phyloP scores from a whole-genome alignment of 2,113 vertebrate species.

The Corynorhinus townsendii region DNA sequence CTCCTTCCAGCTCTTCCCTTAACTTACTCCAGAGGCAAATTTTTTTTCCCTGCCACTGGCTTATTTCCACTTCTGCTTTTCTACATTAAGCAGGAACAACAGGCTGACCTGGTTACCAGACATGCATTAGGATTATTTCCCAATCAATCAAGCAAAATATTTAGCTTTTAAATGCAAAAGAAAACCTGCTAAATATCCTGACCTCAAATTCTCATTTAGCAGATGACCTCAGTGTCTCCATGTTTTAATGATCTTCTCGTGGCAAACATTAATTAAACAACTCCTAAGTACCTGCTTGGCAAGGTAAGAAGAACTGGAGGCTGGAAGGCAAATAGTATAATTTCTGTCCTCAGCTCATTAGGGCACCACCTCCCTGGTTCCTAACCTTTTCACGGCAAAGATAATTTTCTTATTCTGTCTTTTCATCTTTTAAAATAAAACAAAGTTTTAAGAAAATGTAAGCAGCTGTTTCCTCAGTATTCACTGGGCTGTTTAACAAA shows the following conservation, averaged over 20 bases:
- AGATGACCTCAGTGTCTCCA: background rate
- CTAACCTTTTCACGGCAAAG: background rate
- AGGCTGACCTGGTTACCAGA: conserved; percentile 28
- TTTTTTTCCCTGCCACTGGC: background rate
- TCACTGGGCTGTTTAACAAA: background rate
- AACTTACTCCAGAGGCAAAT: background rate
- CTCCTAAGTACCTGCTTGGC: background rate
- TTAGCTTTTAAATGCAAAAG: conserved; percentile 22
- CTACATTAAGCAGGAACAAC: background rate
- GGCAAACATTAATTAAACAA: background rate
- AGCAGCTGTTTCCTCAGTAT: background rate
- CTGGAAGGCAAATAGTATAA: background rate
- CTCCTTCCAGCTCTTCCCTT: background rate
- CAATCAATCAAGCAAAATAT: conserved; percentile 5
- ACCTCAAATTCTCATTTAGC: background rate
- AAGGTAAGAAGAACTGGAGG: background rate
- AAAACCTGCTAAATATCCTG: conserved; percentile 17
- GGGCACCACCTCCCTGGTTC: background rate
- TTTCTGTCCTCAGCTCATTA: background rate
- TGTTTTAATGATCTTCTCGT: background rate
- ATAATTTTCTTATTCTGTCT: background rate
- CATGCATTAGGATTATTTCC: background rate
- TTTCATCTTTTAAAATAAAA: conserved; percentile 23
- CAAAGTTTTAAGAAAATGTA: background rate
- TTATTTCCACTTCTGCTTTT: conserved; percentile 43